phyloP scores from a whole-genome alignment of 2,888 invertebrate species.

The Lasioglossum lativentre region DNA sequence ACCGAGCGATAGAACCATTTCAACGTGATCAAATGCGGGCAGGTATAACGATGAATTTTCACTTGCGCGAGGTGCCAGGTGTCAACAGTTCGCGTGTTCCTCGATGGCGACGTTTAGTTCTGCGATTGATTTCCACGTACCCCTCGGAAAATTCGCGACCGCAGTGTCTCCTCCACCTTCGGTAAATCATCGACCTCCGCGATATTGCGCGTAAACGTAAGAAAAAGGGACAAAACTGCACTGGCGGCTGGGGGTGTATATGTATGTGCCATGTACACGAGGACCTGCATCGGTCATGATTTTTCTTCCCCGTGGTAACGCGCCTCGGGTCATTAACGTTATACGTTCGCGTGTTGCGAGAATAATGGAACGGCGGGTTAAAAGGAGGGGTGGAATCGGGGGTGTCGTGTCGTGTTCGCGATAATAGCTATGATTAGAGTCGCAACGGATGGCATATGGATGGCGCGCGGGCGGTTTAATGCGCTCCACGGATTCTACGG shows the following conservation, averaged over 20 bases:
- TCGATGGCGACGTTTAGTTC: background rate
- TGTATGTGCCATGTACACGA: background rate
- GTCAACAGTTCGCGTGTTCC: background rate
- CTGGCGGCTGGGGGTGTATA: background rate
- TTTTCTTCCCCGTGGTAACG: slow-evolving; percentile 46
- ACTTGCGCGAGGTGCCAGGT: background rate
- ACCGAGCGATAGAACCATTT: background rate
- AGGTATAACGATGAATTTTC: background rate
- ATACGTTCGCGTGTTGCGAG: slow-evolving; percentile 41
- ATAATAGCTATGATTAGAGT: slow-evolving; percentile 75
- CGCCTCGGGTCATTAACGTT: slow-evolving; percentile 58
- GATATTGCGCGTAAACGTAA: background rate
- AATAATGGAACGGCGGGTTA: slow-evolving; percentile 57
- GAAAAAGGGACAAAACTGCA: slow-evolving; percentile 6
- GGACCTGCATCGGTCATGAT: slow-evolving; percentile 40
- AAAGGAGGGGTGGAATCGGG: slow-evolving; percentile 50
- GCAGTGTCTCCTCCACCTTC: background rate
- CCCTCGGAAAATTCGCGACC: background rate
- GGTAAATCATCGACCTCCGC: background rate
- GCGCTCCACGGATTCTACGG: slow-evolving; percentile 67
- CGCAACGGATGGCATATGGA: slow-evolving; percentile 77
- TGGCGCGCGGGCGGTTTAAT: slow-evolving; percentile 71
- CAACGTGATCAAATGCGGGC: background rate
- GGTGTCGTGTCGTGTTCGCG: slow-evolving; percentile 50
- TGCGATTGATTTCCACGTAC: background rate